Conservation (phyloP, 2,113 vertebrate genomes). For the Fulica atra region DNA sequence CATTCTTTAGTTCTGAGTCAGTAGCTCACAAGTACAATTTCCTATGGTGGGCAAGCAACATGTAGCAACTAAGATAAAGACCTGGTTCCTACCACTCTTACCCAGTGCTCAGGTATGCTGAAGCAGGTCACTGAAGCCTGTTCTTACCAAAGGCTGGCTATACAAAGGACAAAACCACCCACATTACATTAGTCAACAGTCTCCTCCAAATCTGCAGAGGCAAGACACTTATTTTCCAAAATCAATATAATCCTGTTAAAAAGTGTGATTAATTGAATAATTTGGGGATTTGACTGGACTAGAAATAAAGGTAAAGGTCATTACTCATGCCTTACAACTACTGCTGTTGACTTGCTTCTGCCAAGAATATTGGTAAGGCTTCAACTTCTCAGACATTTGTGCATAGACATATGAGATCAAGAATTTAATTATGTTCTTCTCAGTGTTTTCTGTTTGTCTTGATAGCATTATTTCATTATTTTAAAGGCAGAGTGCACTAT, state of each 20-base stretch:
- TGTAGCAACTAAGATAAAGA: background rate
- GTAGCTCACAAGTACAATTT: background rate
- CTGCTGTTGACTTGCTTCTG: background rate
- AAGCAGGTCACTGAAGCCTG: background rate
- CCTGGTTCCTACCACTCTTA: background rate
- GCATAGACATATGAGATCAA: background rate
- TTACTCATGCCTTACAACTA: background rate
- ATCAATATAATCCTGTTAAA: background rate
- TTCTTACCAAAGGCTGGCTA: background rate
- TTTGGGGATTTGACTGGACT: background rate
- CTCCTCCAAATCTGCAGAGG: background rate
- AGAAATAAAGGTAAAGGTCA: background rate
- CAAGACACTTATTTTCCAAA: background rate
- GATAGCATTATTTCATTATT: background rate
- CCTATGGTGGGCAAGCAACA: background rate
- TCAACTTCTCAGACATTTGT: background rate
- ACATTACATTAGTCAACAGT: background rate
- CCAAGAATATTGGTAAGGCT: background rate
- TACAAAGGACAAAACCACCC: background rate
- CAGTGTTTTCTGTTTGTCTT: background rate
- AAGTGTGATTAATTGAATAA: background rate
- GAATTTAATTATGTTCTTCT: background rate
- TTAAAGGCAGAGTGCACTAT: background rate
- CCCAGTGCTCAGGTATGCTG: background rate
- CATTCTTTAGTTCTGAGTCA: background rate